Evolutionary conservation across 2,113 vertebrate species (phyloP), one percentile per base, ranked within the genome.

Genomic region (Sander lucioperca): DNA sequence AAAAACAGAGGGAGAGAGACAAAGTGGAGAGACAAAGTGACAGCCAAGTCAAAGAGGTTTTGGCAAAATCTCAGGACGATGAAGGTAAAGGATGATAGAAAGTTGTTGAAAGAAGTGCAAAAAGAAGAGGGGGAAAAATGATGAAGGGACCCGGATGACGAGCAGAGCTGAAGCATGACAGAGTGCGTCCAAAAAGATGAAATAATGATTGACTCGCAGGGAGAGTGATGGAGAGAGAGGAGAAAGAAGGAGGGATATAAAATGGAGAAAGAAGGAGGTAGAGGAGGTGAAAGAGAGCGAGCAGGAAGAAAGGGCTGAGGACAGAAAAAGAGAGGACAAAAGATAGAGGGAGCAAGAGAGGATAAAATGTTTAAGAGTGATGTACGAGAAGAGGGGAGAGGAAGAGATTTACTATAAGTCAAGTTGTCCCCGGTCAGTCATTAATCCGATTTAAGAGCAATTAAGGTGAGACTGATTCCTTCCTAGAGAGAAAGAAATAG

Each of bases 361-460:
- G 72, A 82, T 79, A 70, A 88, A 87, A 87, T 86, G 86, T 87
- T 81, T 74, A 89, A 87, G 91, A 92, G 81, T 92, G 87, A 94
- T 86, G 86, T 91, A 92, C 78, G 74, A 89, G 90, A 90, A 89
- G 65, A 87, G 74, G 67, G 82, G 67, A 87, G 81, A 86, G 88
- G 84, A 91, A 89, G 89, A 90, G 91, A 92, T 93, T 94, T 94
- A 95, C 91, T 92, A 95, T 88, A 92, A 95, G 94, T 94, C 93
- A 93, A 93, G 90, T 94, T 95, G 93, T 94, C 94, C 93, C 93
- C 71, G 92, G 92, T 94, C 94, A 95, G 94, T 95, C 94, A 93
- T 95, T 96, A 95, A 95, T 96, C 94, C 87, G 91, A 95, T 95
- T 95, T 95, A 95, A 94, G 92, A 91, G 93, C 94, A 95, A 95